Evolutionary conservation across 2,888 invertebrate species (phyloP), one percentile per base, ranked within the genome.

Genomic region (Petrolisthes manimaculis): DNA sequence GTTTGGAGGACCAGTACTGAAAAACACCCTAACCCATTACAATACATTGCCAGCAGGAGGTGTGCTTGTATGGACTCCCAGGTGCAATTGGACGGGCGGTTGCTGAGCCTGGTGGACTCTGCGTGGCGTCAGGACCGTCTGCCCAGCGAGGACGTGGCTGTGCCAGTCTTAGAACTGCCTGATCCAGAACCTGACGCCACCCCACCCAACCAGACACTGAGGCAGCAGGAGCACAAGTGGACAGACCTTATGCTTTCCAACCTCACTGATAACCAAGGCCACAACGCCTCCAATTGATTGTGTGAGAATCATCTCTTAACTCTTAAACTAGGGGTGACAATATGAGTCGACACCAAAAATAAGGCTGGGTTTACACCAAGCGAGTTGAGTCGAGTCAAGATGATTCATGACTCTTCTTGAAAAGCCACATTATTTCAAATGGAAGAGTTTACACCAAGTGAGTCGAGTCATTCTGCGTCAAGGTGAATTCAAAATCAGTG

Each of bases 181-280:
- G 98, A 98, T 94, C 97, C 97, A 0, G 97, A 97, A 93, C 97
- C 97, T 2, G 98, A 98, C 93, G 96, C 97, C 21, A 93, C 93
- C 74, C 89, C 89, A 4, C 92, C 93, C 4, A 96, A 96, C 92
- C 95, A 98, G 92, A 97, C 97, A 0, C 94, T 98, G 8, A 96
- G 96, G 92, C 98, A 98, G 93, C 97, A 96, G 92, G 96, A 97
- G 92, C 95, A 95, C 92, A 94, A 95, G 94, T 95, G 96, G 96
- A 93, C 95, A 6, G 94, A 94, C 91, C 92, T 94, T 77, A 93
- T 93, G 24, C 91, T 93, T 51, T 82, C 86, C 14, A 88, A 85
- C 37, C 89, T 91, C 14, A 82, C 86, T 14, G 91, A 91, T 69
- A 78, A 83, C 14, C 90, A 88, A 21, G 54, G 69, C 3, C 88